Base-by-base conservation (phyloP, 1,140 invertebrate species). In the Trachymyrmex cornetzi region DNA sequence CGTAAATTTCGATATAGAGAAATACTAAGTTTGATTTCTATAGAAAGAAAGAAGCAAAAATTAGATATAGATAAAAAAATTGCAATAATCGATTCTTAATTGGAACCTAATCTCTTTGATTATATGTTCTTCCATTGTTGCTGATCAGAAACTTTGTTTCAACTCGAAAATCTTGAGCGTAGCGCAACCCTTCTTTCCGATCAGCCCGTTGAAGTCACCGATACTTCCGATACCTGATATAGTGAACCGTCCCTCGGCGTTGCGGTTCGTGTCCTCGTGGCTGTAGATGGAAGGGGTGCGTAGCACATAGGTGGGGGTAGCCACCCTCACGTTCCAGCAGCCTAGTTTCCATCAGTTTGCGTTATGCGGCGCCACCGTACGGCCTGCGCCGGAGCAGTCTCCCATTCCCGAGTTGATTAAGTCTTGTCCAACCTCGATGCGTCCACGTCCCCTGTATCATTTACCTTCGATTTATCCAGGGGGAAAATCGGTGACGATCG, bases 191-290 rank as follows among this genome's bases (percentile, higher is more conserved):
- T 93, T 93, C 94, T 95, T 95, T 95, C 94, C 94, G 93, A 95
- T 95, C 95, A 94, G 92, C 88, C 93, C 95, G 95, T 95, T 95
- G 94, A 95, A 95, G 92, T 95, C 95, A 95, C 95, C 95, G 93
- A 95, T 95, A 95, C 92, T 95, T 95, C 94, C 95, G 93, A 95
- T 95, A 95, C 90, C 91, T 91, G 89, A 91, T 91, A 91, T 88
- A 90, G 91, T 87, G 91, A 91, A 91, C 91, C 92, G 87, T 93
- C 90, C 88, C 90, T 88, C 93, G 92, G 71, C 75, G 85, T 85
- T 72, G 27, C 81, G 67, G 50, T 77, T 44, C 89, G 89, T 89
- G 87, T 91, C 93, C 92, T 91, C 91, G 91, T 91, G 92, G 88
- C 84, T 79, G 87, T 66, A 57, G 90, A 86, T 91, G 87, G 91